These are phyloP conservation scores for Platyscapa corneri DNA, from an alignment of 1,140 invertebrate species.

Conservation along the genomic window DNA sequence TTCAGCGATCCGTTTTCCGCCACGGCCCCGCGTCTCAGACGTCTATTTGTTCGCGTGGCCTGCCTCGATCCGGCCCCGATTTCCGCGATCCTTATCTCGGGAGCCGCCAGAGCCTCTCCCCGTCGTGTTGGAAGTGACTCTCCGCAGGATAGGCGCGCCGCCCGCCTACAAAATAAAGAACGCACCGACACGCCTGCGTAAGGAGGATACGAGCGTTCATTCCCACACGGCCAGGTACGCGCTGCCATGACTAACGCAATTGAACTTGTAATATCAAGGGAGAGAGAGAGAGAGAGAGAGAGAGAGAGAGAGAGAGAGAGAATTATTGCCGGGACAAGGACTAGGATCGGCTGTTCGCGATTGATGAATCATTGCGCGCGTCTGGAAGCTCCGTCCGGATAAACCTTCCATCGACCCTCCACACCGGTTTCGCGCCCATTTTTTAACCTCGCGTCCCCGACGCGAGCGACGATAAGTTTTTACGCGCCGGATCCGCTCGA, in stretches of 20 bases:
- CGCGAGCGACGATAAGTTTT: too few species aligned
- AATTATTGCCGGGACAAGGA: not conserved
- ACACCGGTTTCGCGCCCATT: not conserved
- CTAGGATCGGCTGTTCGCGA: not conserved
- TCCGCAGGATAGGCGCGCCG: conserved; percentile 39
- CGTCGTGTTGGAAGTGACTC: conserved; percentile 45
- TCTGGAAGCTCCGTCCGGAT: not conserved
- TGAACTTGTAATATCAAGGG: conserved; percentile 1
- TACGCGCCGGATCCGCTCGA: not conserved
- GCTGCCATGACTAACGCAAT: conserved; percentile 33
- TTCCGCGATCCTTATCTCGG: conserved; percentile 56
- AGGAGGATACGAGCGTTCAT: not conserved
- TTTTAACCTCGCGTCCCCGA: not conserved
- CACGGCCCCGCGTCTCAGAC: not conserved
- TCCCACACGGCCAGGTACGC: conserved; percentile 6
- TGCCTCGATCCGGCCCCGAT: not conserved
- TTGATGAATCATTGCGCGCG: conserved; percentile 33
- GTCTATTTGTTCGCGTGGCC: conserved; percentile 15
- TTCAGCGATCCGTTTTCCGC: conserved; percentile 38
- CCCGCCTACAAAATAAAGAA: conserved; percentile 48
- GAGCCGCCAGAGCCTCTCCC: conserved; percentile 42
- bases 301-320: not conserved
- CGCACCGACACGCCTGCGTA: conserved; percentile 27
- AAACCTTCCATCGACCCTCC: not conserved
- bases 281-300: not conserved